Conservation (phyloP, 2,113 vertebrate genomes). For the Rana temporaria region DNA sequence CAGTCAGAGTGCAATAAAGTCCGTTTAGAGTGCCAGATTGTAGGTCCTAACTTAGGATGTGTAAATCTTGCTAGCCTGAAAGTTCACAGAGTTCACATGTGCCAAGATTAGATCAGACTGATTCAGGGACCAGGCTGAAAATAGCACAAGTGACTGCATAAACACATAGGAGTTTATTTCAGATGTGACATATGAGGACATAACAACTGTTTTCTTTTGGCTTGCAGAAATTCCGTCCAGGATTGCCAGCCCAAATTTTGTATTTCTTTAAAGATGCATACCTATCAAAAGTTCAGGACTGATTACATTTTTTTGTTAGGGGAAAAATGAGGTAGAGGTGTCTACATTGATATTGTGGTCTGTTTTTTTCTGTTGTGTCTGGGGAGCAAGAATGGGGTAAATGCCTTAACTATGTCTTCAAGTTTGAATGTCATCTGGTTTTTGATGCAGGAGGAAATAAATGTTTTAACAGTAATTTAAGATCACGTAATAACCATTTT, state of each 20-base stretch:
- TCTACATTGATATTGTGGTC: too few relatives aligned
- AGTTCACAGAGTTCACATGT: slow-evolving; percentile 69
- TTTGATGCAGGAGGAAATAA: too few relatives aligned
- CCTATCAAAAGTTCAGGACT: not conserved
- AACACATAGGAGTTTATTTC: slow-evolving; percentile 49
- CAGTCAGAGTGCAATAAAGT: slow-evolving; percentile 44
- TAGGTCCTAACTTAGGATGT: slow-evolving; percentile 61
- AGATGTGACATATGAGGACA: slow-evolving; percentile 36
- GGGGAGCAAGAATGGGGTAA: too few relatives aligned
- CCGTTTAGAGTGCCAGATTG: not conserved
- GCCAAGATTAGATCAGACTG: slow-evolving; percentile 70
- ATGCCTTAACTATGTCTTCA: too few relatives aligned
- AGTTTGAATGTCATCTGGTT: too few relatives aligned
- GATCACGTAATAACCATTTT: too few relatives aligned
- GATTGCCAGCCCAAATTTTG: slow-evolving; percentile 32
- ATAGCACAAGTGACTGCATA: slow-evolving; percentile 65
- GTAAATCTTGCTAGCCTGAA: slow-evolving; percentile 61
- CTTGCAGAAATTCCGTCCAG: slow-evolving; percentile 17
- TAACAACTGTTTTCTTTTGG: slow-evolving; percentile 45
- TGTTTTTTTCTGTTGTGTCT: too few relatives aligned
- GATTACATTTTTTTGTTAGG: not conserved
- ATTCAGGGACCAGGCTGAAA: slow-evolving; percentile 64
- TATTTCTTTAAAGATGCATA: not conserved
- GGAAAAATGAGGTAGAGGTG: too few relatives aligned
- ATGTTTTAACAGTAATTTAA: too few relatives aligned